Conservation (phyloP, 2,113 vertebrate genomes). For the Chaetodon auriga region DNA sequence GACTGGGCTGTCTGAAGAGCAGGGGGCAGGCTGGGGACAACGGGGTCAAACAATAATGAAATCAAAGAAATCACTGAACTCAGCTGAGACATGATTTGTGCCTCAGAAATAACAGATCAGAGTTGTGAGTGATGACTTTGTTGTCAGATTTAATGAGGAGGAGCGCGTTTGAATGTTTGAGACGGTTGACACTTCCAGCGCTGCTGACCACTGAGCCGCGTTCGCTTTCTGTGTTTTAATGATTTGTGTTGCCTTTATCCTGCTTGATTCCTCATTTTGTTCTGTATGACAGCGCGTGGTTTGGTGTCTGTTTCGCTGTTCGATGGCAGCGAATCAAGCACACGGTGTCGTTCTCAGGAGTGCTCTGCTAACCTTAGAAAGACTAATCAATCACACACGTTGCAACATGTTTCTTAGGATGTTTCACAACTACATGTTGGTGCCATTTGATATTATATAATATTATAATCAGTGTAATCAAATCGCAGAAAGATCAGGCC, state of each 20-base stretch:
- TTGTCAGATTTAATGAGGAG: no score
- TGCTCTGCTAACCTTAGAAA: not conserved
- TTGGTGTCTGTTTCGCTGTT: constrained; percentile 10
- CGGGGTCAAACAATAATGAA: not conserved
- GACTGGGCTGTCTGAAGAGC: not conserved
- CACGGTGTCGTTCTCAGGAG: no score
- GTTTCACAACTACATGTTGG: not conserved
- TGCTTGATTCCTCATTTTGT: not conserved
- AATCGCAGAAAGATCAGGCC: not conserved
- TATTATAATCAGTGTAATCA: constrained; percentile 4
- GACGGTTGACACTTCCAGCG: not conserved
- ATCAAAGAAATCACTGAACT: not conserved
- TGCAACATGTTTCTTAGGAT: not conserved
- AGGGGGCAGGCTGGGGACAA: not conserved
- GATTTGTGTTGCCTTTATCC: not conserved
- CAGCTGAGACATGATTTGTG: no score
- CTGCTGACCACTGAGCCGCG: not conserved
- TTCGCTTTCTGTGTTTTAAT: not conserved
- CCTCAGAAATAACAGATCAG: no score
- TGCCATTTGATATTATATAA: not conserved
- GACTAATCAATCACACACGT: not conserved
- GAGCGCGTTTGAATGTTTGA: not conserved
- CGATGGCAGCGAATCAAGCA: constrained; percentile 5
- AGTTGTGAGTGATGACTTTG: no score
- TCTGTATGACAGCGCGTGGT: not conserved